A percentile compares a stretch with the other conserved stretches of the same genome.
Evolutionary conservation across 1,140 invertebrate genomes (phyloP).

Genomic region (Euglossa dilemma): DNA sequence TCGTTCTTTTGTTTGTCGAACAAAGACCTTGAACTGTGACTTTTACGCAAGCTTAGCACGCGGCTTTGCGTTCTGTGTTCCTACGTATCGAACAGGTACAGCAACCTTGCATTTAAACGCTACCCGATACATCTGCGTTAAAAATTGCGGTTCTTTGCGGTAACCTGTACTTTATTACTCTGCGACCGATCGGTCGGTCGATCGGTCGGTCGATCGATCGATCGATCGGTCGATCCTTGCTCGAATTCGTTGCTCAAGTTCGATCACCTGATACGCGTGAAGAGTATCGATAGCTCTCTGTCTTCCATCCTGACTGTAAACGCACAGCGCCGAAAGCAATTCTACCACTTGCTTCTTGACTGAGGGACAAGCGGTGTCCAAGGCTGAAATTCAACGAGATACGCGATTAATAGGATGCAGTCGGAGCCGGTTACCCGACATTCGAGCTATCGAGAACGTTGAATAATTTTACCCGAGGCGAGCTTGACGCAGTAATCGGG

Average conservation of each 20-base stretch:
- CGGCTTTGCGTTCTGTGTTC: constrained; percentile 29
- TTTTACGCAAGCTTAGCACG: constrained; percentile 52
- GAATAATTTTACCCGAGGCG: constrained; percentile 86
- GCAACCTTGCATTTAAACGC: constrained; percentile 25
- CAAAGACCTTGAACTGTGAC: constrained; percentile 60
- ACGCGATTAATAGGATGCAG: constrained; percentile 21
- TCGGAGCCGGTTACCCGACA: not conserved
- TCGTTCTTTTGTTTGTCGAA: constrained; percentile 49
- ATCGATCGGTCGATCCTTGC: not conserved
- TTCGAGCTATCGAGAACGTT: constrained; percentile 11
- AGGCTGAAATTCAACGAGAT: constrained; percentile 83
- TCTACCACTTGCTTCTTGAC: constrained; percentile 97
- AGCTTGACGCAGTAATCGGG: constrained; percentile 95
- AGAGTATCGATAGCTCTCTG: constrained; percentile 92
- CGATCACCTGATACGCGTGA: constrained; percentile 91
- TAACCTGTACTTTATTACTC: not conserved
- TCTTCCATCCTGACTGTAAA: constrained; percentile 94
- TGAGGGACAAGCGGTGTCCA: constrained; percentile 91
- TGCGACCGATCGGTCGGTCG: not conserved
- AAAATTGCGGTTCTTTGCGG: constrained; percentile 2
- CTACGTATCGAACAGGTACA: not conserved
- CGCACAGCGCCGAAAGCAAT: constrained; percentile 93
- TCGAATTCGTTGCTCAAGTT: constrained; percentile 6
- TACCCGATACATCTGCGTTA: not conserved
- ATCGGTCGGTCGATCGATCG: no score